Base-by-base conservation (phyloP, 2,888 invertebrate genomes). In the Tipula confusa region DNA sequence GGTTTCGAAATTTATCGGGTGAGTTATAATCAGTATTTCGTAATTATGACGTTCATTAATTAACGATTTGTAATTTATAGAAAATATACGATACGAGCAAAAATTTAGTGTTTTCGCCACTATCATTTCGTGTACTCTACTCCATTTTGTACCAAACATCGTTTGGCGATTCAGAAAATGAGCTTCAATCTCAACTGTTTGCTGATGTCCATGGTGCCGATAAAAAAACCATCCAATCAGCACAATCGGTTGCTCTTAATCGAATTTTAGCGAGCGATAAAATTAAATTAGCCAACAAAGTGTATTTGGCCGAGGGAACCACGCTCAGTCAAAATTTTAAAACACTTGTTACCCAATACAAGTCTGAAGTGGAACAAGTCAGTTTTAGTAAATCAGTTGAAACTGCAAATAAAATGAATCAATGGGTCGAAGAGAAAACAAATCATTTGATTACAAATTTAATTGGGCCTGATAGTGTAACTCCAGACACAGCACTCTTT, bases 381-480 rank as follows among this genome's bases (percentile, higher is more conserved):
- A 24, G 36, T 18, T 82, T 82, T 33, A 33, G 31, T 33, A n/a
- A 82, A 36, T 2, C 9, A 2, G 6, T 24, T 9, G 82, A 29
- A 9, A 33, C 18, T 4, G 31, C 82, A 82, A 82, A 82, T 18
- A 82, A 36, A 31, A 82, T 82, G 24, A 82, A 82, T n/a, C 18
- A 33, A 33, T 82, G 82, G 82, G 82, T 82, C 13, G 82, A 82
- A 18, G 31, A 31, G 82, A 29, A 82, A 6, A 82, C 82, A 36
- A 82, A 82, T 18, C 2, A 33, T 33, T 82, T 82, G 9, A 82
- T 82, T 36, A 82, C 33, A 33, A 82, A 82, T 82, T 82, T 82
- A 2, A 15, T 82, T 18, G 7, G 7, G 9, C 6, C 36, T 2
- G 82, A 82, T 36, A 33, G 31, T 82, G 36, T 82, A 7, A 36